A percentile compares a stretch with the other conserved stretches of the same genome.
Evolutionary conservation across 23 tunicate genomes (phyloP).

Genomic region (Trididemnum nubilum): DNA sequence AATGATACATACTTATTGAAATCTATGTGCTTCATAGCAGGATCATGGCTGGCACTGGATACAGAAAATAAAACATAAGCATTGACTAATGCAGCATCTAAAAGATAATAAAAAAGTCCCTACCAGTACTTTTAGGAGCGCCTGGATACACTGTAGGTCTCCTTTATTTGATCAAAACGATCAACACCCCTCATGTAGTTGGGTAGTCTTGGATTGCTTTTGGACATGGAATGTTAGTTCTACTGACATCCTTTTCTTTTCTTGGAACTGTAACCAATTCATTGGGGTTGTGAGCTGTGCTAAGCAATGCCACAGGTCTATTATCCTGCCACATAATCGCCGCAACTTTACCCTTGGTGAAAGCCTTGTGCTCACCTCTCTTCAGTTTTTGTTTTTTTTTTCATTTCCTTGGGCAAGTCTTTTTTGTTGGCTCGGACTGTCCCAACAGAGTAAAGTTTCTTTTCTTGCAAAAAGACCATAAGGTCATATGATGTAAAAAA

Average conservation of each 20-base stretch:
- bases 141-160: slow-evolving; percentile 15
- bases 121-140: slow-evolving; percentile 29
- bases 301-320: slow-evolving; percentile 15
- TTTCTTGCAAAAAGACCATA: not conserved
- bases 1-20: not conserved
- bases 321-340: slow-evolving; percentile 19
- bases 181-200: slow-evolving; percentile 36
- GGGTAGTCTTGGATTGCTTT: slow-evolving; percentile 24
- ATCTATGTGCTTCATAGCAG: slow-evolving; percentile 6
- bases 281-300: slow-evolving; percentile 21
- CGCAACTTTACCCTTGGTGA: not conserved
- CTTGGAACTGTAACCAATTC: not conserved
- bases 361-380: slow-evolving; percentile 7
- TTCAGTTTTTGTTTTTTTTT: not conserved
- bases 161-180: slow-evolving; percentile 31
- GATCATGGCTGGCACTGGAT: not conserved
- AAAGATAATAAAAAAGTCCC: not conserved
- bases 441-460: slow-evolving; percentile 9
- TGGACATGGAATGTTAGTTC: slow-evolving; percentile 18
- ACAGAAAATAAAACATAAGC: not conserved
- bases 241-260: slow-evolving; percentile 10
- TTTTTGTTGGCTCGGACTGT: slow-evolving; percentile 18
- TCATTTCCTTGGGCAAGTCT: slow-evolving; percentile 4
- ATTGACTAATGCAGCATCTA: slow-evolving; percentile 10
- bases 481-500: slow-evolving; percentile 17